Base-by-base conservation (phyloP, 2,888 invertebrate genomes). In the Boloria euphrosyne region DNA sequence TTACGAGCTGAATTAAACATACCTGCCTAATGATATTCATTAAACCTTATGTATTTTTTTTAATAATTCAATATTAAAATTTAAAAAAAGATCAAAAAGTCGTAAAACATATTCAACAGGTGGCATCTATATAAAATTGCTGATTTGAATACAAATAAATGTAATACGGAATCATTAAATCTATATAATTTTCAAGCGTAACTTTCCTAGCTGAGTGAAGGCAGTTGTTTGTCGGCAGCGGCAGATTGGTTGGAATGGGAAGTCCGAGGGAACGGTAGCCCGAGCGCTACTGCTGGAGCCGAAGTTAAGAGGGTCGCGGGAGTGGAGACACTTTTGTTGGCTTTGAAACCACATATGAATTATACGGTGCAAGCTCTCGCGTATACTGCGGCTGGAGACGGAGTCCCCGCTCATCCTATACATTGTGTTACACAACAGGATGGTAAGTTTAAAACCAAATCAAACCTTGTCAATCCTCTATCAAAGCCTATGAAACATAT, bases 391-490 rank as follows among this genome's bases (percentile, higher is more conserved):
- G 96, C 95, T 2, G 98, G 98, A 0, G 97, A 97, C 80, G 98
- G 98, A 0, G 94, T 96, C 13, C 93, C 96, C 71, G 96, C 97
- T 78, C 91, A 93, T 73, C 94, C 96, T 65, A 93, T 97, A 79
- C 95, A 94, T 88, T 97, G 97, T 81, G 94, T 94, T 68, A 98
- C 97, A 3, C 96, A 96, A 75, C 97, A 97, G 89, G 97, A 98
- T 86, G 94, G 96, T 96, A 84, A 90, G 87, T 77, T 18, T 16
- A n/a, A 22, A 22, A 31, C 0, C 22, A n/a, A n/a, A n/a, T n/a
- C n/a, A n/a, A n/a, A n/a, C n/a, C n/a, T n/a, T n/a, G n/a, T n/a
- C n/a, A n/a, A n/a, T n/a, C n/a, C n/a, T n/a, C n/a, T n/a, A n/a
- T n/a, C n/a, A n/a, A n/a, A n/a, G n/a, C n/a, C n/a, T n/a, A n/a